These are phyloP conservation scores for Palythoa heliodiscus DNA, from an alignment of 92 coral and sea anemone genomes.

Conservation along the genomic window DNA sequence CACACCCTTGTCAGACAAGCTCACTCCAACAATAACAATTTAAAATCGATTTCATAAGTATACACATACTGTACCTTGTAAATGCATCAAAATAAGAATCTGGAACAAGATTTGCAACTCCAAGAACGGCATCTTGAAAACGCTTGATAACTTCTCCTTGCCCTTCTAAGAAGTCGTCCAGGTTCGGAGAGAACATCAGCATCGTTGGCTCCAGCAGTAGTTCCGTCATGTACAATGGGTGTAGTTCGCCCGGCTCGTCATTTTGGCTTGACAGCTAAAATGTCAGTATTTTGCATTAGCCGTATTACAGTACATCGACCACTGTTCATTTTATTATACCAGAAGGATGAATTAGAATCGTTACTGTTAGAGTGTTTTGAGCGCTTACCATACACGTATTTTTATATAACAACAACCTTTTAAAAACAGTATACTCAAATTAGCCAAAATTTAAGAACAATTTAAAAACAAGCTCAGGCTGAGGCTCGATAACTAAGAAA, in stretches of 20 bases:
- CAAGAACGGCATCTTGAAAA: conserved; percentile 97
- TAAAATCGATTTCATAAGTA: not conserved
- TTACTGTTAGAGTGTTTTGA: too few species aligned
- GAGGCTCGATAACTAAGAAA: too few species aligned
- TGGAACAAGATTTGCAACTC: conserved; percentile 94
- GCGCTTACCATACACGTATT: too few species aligned
- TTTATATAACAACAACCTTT: too few species aligned
- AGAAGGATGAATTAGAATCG: too few species aligned
- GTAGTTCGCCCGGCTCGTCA: conserved; percentile 82
- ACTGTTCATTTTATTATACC: too few species aligned
- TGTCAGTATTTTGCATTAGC: not conserved
- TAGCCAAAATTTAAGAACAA: too few species aligned
- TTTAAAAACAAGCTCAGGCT: too few species aligned
- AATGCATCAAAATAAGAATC: conserved; percentile 96
- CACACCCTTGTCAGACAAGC: not conserved
- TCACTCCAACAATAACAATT: not conserved
- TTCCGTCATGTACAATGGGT: conserved; percentile 92
- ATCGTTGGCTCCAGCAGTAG: conserved; percentile 90
- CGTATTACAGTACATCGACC: too few species aligned
- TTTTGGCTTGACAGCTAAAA: conserved; percentile 37
- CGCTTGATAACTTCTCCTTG: conserved; percentile 92
- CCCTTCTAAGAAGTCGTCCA: conserved; percentile 99
- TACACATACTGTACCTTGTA: conserved; percentile 73
- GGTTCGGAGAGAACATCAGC: conserved; percentile 82
- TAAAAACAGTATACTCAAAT: too few species aligned